phyloP scores from a whole-genome alignment of 2,113 vertebrate species.

The Phalacrocorax brasilianus region DNA sequence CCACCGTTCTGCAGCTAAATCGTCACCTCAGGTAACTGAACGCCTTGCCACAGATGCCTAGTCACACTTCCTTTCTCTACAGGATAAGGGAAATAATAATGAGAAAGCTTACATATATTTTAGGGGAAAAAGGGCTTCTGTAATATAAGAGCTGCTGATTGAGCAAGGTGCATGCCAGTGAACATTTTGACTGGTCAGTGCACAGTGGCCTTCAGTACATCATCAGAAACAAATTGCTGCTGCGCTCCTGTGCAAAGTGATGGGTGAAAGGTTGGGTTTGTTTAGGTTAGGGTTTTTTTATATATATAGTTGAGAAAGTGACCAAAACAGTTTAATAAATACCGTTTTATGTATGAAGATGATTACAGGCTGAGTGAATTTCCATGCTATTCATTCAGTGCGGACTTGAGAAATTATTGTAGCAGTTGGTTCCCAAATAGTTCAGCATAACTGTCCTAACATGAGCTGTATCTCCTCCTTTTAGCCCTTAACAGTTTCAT shows the following conservation, averaged over 20 bases:
- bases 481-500: background rate
- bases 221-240: background rate
- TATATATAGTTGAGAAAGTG: background rate
- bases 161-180: background rate
- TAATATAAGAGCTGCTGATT: background rate
- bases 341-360: background rate
- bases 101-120: background rate
- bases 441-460: background rate
- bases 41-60: background rate
- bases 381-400: background rate
- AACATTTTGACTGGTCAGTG: background rate
- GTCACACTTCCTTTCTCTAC: background rate
- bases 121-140: background rate
- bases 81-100: background rate
- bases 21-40: background rate
- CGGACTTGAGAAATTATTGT: background rate
- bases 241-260: background rate
- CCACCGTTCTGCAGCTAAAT: background rate
- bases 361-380: background rate
- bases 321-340: background rate
- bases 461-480: fast-evolving
- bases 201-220: fast-evolving
- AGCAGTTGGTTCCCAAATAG: background rate
- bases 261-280: background rate
- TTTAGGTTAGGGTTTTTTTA: background rate